phyloP scores from a whole-genome alignment of 2,888 invertebrate species.

The Capitulum mitella region DNA sequence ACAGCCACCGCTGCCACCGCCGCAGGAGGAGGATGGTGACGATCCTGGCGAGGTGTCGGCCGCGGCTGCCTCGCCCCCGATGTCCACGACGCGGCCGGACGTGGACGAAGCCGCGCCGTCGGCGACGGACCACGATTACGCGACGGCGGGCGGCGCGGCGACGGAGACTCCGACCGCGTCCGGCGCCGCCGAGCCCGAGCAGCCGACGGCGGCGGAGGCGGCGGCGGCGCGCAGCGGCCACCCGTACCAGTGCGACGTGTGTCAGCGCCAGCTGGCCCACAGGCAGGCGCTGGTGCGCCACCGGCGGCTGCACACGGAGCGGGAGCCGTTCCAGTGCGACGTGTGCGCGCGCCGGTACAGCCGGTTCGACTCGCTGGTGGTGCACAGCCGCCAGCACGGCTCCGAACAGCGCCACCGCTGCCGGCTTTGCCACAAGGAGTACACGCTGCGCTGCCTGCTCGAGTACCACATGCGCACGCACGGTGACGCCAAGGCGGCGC shows the following conservation, averaged over 20 bases:
- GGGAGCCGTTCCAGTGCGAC: constrained; percentile 6
- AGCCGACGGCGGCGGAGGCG: not conserved
- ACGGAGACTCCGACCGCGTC: not conserved
- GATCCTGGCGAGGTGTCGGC: too few relatives aligned
- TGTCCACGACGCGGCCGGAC: not conserved
- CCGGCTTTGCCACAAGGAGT: not conserved
- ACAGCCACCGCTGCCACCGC: not conserved
- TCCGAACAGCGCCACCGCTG: not conserved
- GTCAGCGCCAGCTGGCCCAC: not conserved
- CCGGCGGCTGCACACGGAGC: not conserved
- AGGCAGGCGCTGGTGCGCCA: not conserved
- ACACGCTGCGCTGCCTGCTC: not conserved
- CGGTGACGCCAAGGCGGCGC: not conserved
- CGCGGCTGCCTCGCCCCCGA: not conserved
- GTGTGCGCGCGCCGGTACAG: not conserved
- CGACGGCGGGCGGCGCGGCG: not conserved
- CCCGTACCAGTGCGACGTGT: not conserved
- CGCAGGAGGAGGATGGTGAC: too few relatives aligned
- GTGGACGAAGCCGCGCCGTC: not conserved
- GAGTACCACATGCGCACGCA: not conserved
- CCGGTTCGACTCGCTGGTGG: not conserved
- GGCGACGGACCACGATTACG: not conserved
- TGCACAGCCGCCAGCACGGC: not conserved
- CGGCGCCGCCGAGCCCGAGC: not conserved
- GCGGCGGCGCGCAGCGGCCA: not conserved